Conservation (phyloP, 2,888 invertebrate species). For the Thera obeliscata region DNA sequence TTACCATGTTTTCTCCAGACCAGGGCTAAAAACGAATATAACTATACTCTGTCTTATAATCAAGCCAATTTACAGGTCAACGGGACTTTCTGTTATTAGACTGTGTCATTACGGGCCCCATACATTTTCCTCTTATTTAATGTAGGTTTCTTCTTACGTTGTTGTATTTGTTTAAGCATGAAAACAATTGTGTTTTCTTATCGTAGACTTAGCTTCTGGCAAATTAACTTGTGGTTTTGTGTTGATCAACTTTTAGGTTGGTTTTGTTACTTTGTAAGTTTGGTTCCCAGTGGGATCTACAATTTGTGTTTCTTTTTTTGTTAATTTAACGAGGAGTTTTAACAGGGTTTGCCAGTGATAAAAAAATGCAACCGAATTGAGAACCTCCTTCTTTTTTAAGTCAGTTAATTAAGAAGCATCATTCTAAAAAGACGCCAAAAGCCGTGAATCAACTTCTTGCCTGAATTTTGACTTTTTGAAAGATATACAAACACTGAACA, state of each 20-base stretch:
- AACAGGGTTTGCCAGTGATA: too few species aligned
- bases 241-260: not conserved
- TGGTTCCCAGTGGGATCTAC: not conserved
- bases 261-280: not conserved
- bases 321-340: too few species aligned
- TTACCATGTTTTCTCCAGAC: too few species aligned
- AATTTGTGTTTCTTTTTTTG: not conserved
- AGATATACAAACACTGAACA: too few species aligned
- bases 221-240: slow-evolving; percentile 4
- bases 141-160: not conserved
- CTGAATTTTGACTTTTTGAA: too few species aligned
- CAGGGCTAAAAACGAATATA: too few species aligned
- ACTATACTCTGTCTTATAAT: not conserved
- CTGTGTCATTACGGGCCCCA: slow-evolving; percentile 9
- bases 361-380: too few species aligned
- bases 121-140: slow-evolving; percentile 9
- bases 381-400: too few species aligned
- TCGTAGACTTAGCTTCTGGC: slow-evolving; percentile 8
- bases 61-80: not conserved
- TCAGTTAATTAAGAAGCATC: too few species aligned
- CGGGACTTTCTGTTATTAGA: slow-evolving; percentile 3
- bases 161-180: slow-evolving; percentile 21
- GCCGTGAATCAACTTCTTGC: too few species aligned
- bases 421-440: too few species aligned
- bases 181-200: slow-evolving; percentile 23